Evolutionary conservation across 1,140 invertebrate species (phyloP).

Genomic region (Drosophila pachea): DNA sequence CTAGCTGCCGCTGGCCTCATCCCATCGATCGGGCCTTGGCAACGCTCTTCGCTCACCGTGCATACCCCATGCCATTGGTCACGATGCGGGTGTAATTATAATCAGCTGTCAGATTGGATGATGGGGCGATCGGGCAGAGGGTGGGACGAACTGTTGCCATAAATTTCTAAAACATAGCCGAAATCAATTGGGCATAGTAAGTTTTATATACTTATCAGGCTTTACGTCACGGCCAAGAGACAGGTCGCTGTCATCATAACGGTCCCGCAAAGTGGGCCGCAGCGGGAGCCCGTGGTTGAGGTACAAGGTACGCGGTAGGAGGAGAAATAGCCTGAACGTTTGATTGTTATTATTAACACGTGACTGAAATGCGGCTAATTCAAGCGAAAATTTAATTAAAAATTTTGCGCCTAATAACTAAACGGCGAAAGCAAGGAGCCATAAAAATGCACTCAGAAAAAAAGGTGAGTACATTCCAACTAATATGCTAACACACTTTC

Average conservation of each 20-base stretch:
- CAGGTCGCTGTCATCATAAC: conserved; percentile 34
- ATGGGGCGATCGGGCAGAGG: too few species aligned
- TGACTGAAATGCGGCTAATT: conserved; percentile 70
- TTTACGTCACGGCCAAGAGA: conserved; percentile 43
- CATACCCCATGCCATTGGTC: not conserved
- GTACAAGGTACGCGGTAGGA: not conserved
- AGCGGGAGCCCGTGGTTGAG: too few species aligned
- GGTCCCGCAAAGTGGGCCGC: not conserved
- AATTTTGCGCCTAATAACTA: conserved; percentile 61
- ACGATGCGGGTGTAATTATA: conserved; percentile 22
- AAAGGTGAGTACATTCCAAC: too few species aligned
- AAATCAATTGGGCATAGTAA: conserved; percentile 57
- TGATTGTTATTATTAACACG: conserved; percentile 77
- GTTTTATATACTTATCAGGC: conserved; percentile 36
- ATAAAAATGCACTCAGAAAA: not conserved
- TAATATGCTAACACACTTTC: too few species aligned
- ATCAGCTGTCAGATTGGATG: conserved; percentile 20
- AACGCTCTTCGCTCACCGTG: not conserved
- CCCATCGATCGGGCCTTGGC: too few species aligned
- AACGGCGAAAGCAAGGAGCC: not conserved
- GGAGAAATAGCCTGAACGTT: conserved; percentile 33
- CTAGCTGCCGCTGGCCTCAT: too few species aligned
- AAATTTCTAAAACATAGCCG: conserved; percentile 45
- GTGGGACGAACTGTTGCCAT: conserved; percentile 5
- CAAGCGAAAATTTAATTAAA: conserved; percentile 74